A percentile compares a stretch with the other conserved stretches of the same genome.
Evolutionary conservation across 2,113 vertebrate genomes (phyloP).

Genomic region (Lontra canadensis): DNA sequence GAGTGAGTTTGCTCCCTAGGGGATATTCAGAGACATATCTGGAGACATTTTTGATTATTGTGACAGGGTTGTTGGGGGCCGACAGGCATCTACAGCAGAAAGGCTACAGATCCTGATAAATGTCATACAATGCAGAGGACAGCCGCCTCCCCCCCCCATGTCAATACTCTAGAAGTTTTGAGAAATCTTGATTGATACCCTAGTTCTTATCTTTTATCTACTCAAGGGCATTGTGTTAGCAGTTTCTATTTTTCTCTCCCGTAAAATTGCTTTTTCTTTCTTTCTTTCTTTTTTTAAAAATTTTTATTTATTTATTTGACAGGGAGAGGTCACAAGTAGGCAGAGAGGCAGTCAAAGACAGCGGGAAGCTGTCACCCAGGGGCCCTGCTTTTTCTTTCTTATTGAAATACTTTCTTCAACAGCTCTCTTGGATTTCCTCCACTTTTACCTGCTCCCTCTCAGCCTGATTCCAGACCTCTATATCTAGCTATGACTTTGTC

Average conservation of each 20-base stretch:
- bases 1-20: neutral
- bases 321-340: no score
- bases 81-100: neutral
- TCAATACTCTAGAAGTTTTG: neutral
- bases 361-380: no score
- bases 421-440: neutral
- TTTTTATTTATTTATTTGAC: no score
- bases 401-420: neutral
- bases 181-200: neutral
- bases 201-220: neutral
- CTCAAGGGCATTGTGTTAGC: neutral
- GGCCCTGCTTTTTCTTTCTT: neutral
- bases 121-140: neutral
- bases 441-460: neutral
- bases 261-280: neutral
- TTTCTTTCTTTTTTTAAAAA: neutral
- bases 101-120: neutral
- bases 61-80: neutral
- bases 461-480: neutral
- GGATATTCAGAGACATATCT: neutral
- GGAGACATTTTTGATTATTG: neutral
- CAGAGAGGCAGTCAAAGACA: no score
- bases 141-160: neutral
- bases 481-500: neutral
- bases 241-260: neutral